Percentiles rank a stretch among this genome's conserved stretches.
phyloP scores from a whole-genome alignment of 2,797 vertebrate genomes.

The Saguinus oedipus region DNA sequence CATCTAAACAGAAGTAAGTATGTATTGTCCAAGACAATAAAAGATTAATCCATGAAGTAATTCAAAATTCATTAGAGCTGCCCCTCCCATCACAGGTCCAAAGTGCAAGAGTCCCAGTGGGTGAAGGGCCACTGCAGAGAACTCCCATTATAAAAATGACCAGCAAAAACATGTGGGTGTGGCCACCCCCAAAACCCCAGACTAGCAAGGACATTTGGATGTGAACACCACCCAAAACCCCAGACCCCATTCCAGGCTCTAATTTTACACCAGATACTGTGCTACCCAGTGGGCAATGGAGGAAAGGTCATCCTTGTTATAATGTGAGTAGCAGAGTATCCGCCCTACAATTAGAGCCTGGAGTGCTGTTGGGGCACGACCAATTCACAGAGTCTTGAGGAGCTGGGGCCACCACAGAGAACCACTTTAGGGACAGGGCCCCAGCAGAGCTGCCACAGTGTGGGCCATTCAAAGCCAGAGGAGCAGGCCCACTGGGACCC shows the following conservation, averaged over 20 bases:
- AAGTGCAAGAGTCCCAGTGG: not conserved
- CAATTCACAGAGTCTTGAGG: not conserved
- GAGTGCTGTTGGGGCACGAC: not conserved
- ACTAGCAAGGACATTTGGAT: too few species aligned
- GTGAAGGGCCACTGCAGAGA: not conserved
- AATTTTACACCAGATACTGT: too few species aligned
- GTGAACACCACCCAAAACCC: too few species aligned
- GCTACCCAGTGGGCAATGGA: too few species aligned
- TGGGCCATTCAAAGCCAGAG: not conserved
- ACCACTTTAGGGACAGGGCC: not conserved
- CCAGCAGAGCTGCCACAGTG: not conserved
- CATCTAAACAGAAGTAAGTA: not conserved
- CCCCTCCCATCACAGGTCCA: not conserved
- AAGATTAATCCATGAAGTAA: not conserved
- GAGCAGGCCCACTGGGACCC: not conserved
- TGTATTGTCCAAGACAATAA: not conserved
- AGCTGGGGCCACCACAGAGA: not conserved
- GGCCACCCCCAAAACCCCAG: too few species aligned
- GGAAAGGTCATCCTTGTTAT: too few species aligned
- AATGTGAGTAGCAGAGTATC: not conserved
- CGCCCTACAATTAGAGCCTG: not conserved
- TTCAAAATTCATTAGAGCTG: not conserved
- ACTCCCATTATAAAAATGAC: not conserved
- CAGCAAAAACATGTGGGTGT: too few species aligned
- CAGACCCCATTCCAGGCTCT: too few species aligned